Evolutionary conservation across 1,140 invertebrate species (phyloP), one percentile per base, ranked within the genome.

Genomic region (Atta colombica): DNA sequence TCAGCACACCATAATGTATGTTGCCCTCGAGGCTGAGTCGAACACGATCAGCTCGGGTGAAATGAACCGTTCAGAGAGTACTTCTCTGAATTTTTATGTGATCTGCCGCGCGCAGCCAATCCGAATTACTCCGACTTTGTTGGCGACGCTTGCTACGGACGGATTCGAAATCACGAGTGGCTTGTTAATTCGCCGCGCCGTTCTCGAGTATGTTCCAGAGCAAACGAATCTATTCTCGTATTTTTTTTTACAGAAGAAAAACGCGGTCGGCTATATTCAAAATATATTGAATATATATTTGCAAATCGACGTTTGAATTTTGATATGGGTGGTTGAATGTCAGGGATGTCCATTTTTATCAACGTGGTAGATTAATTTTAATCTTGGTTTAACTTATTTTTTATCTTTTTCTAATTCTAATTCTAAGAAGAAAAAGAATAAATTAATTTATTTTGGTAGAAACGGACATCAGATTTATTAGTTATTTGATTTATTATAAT

Each of bases 51-150:
- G 77, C 55, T 7, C 55, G 55, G 69, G 77, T 86, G 85, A 86
- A 86, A 86, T 86, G 85, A 86, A 86, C 85, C 85, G 85, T 86
- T 86, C 77, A 69, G 55, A 63, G 53, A 55, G 66, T 71, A 86
- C 85, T 86, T 81, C 65, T 55, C 53, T 81, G 85, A 86, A 86
- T 86, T 86, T 86, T 86, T 86, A 86, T 86, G 77, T 39, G 85
- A 81, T 71, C 77, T 39, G 65, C 35, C 75, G 61, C 21, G 63
- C 60, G 35, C 72, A 86, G 51, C 66, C 85, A 86, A 86, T 86
- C 77, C 55, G 80, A 61, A 84, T 84, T 75, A 63, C 55, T 49
- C 55, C 28, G 77, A 86, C 85, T 81, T 86, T 86, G 77, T 86
- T 82, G 65, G 63, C 66, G 77, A 81, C 77, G 77, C 58, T 86